Conservation (phyloP, 2,888 invertebrate genomes). For the Chymomyza caudatula region DNA sequence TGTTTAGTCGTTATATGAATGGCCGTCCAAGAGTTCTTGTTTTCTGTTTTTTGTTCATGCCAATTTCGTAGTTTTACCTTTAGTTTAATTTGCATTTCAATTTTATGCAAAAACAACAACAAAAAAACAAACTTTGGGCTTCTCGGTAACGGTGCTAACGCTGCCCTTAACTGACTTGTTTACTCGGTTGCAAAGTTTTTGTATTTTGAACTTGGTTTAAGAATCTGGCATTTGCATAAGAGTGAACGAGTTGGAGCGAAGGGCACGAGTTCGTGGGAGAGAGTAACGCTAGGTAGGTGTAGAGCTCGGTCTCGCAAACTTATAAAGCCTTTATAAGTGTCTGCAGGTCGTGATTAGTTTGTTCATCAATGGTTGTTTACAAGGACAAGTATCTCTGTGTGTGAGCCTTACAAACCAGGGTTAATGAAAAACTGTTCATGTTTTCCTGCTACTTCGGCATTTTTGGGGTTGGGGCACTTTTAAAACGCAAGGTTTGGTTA, state of each 20-base stretch:
- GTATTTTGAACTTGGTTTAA: slow-evolving; percentile 49
- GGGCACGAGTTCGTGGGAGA: too few species aligned
- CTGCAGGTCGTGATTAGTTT: slow-evolving; percentile 47
- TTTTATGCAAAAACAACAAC: slow-evolving; percentile 46
- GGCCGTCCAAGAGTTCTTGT: slow-evolving; percentile 11
- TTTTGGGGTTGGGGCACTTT: background rate
- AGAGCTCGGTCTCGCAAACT: background rate
- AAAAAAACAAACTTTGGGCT: slow-evolving; percentile 4
- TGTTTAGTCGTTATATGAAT: slow-evolving; percentile 13
- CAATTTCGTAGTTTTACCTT: slow-evolving; percentile 50
- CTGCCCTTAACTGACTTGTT: slow-evolving; percentile 42
- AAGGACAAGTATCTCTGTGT: background rate
- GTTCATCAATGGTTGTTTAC: slow-evolving; percentile 2
- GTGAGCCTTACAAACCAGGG: background rate
- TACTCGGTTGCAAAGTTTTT: slow-evolving; percentile 58
- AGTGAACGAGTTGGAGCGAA: slow-evolving; percentile 7
- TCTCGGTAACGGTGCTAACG: background rate
- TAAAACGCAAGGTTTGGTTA: background rate
- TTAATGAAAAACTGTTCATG: background rate
- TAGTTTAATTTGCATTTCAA: slow-evolving; percentile 66
- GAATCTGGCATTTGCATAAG: slow-evolving; percentile 53
- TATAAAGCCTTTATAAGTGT: slow-evolving; percentile 38
- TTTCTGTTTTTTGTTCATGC: slow-evolving; percentile 14
- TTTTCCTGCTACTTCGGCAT: too few species aligned
- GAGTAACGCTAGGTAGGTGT: too few species aligned